Evolutionary conservation across 1,140 invertebrate species (phyloP), one percentile per base, ranked within the genome.

Genomic region (Asobara japonica): DNA sequence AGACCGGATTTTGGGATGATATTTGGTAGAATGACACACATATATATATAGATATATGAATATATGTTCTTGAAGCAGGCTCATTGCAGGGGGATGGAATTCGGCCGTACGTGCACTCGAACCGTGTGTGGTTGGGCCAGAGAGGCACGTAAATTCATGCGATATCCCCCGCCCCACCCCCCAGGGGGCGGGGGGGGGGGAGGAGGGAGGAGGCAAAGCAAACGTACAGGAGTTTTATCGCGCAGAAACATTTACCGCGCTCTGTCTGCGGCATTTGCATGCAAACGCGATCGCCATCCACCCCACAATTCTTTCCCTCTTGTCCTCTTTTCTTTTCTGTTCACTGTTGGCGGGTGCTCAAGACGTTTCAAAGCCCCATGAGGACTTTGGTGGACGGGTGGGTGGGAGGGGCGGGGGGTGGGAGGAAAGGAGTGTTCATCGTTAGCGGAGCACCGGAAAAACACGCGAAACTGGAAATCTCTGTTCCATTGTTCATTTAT

Each of bases 231-330:
- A 82, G 78, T 81, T 81, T 82, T 81, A 81, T 82, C 78, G 78
- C 73, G 75, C 61, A 78, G 81, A 82, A 81, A 80, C 81, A 79
- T 82, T 82, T 82, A 80, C 79, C 80, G 74, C 72, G 65, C n/a
- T 18, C 48, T 33, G 31, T 56, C 20, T 69, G 31, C 45, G 22
- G 70, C 73, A 82, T 82, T 82, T 82, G 80, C 80, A 82, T 81
- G 77, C 71, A 80, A 82, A 81, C 78, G 77, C 77, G 81, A 80
- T 80, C 74, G 68, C 69, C 72, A 38, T 69, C 72, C 61, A 71
- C 18, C 62, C 51, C 38, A 18, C 30, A 38, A 20, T 48, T 76
- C 56, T 75, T 38, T 62, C 22, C 60, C 29, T 64, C 20, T 68
- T 41, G 25, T 68, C 20, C 62, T 29, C 51, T 25, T 25, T 31